Evolutionary conservation across 2,888 invertebrate species (phyloP).

Genomic region (Glaucopsyche alexis): DNA sequence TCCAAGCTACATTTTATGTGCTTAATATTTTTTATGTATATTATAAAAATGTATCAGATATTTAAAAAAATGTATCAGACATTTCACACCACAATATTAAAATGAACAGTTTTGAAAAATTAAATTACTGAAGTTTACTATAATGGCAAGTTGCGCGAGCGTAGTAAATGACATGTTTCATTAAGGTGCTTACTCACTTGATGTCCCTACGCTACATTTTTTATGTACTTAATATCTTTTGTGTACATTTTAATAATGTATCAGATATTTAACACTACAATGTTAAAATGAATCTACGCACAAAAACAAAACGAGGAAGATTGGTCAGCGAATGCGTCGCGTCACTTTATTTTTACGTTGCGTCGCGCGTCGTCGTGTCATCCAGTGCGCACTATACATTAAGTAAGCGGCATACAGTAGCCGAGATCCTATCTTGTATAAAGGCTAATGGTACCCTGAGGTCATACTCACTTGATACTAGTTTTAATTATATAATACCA

Average conservation of each 20-base stretch:
- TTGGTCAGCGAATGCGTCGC: no score
- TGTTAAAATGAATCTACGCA: background rate
- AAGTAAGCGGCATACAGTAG: slow-evolving; percentile 70
- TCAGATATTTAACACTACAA: no score
- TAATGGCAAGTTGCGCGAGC: slow-evolving; percentile 47
- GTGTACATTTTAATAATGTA: background rate
- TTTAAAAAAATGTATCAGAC: no score
- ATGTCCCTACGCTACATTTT: background rate
- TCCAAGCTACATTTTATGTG: background rate
- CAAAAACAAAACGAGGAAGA: no score
- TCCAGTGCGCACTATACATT: slow-evolving; percentile 34
- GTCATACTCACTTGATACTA: slow-evolving; percentile 41
- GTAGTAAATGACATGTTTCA: slow-evolving; percentile 66
- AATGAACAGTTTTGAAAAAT: slow-evolving; percentile 24
- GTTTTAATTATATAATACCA: slow-evolving; percentile 28
- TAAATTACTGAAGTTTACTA: slow-evolving; percentile 29
- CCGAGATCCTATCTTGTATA: slow-evolving; percentile 71
- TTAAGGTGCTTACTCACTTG: slow-evolving; percentile 40
- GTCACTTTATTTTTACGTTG: no score
- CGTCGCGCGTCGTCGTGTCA: no score
- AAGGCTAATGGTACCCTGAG: slow-evolving; percentile 63
- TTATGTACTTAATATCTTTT: no score
- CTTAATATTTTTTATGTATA: background rate
- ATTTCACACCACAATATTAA: background rate
- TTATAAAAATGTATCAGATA: background rate